A percentile compares a stretch with the other conserved stretches of the same genome.
Evolutionary conservation across 2,797 vertebrate species (phyloP).

Genomic region (Lacerta bilineata): DNA sequence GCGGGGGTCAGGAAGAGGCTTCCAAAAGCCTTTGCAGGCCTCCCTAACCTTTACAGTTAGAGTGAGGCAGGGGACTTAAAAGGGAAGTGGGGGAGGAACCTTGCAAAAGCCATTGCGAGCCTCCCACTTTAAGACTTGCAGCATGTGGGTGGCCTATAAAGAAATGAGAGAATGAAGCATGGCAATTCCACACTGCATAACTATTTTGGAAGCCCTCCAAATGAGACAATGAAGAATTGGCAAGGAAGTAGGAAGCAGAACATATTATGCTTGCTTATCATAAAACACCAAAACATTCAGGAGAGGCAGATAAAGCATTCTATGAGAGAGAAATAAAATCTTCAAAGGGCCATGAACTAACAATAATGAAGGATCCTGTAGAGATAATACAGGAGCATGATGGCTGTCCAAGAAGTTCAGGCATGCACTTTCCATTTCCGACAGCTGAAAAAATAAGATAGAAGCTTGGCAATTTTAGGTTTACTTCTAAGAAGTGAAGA

Average conservation of each 20-base stretch:
- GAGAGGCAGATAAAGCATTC: not conserved
- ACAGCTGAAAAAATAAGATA: constrained; percentile 8
- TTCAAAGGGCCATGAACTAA: not conserved
- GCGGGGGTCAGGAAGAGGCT: too few relatives aligned
- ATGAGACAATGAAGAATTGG: not conserved
- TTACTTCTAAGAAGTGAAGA: not conserved
- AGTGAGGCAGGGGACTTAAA: too few relatives aligned
- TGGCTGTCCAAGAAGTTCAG: not conserved
- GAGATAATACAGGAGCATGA: not conserved
- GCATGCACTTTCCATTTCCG: not conserved
- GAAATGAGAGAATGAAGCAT: not conserved
- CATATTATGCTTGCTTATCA: not conserved
- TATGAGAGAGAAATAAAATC: not conserved
- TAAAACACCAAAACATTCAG: not conserved
- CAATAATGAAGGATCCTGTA: not conserved
- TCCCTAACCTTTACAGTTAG: too few relatives aligned
- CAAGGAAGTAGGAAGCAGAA: not conserved
- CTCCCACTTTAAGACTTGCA: too few relatives aligned
- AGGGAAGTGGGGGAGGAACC: too few relatives aligned
- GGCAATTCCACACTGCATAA: not conserved
- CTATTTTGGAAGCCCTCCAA: not conserved
- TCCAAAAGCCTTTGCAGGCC: too few relatives aligned
- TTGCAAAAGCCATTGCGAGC: too few relatives aligned
- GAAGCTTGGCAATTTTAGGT: not conserved
- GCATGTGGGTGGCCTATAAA: not conserved